Evolutionary conservation across 1,140 invertebrate genomes (phyloP).

Genomic region (Plectus sambesii): DNA sequence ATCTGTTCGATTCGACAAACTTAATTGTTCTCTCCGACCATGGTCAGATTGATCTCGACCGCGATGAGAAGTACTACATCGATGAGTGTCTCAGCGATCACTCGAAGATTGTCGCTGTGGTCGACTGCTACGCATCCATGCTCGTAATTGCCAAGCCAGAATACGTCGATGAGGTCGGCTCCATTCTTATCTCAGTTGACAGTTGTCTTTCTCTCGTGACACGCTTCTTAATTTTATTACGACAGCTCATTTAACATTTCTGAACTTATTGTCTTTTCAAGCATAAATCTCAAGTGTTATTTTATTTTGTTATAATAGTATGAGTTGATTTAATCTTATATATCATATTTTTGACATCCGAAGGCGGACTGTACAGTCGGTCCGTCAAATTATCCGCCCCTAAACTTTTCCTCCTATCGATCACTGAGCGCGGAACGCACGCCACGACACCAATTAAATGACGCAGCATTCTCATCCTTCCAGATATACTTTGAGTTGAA

Average conservation of each 20-base stretch:
- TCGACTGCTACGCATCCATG: constrained; percentile 39
- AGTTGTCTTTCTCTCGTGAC: no score
- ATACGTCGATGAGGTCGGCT: constrained; percentile 35
- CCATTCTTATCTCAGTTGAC: no score
- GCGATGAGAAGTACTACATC: constrained; percentile 42
- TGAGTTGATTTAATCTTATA: constrained; percentile 7
- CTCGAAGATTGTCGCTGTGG: constrained; percentile 36
- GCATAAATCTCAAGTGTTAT: no score
- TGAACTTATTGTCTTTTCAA: no score
- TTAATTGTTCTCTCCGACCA: constrained; percentile 42
- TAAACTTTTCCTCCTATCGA: no score
- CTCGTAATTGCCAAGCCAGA: constrained; percentile 36
- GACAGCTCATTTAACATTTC: no score
- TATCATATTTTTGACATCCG: constrained; percentile 3
- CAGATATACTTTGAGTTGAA: constrained; percentile 42
- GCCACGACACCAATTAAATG: no score
- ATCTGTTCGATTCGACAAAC: constrained; percentile 35
- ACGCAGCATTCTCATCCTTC: no score
- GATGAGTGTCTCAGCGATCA: constrained; percentile 41
- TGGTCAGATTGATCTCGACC: constrained; percentile 31
- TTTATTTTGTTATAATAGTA: no score
- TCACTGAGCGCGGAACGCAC: no score
- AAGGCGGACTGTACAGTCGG: constrained; percentile 4
- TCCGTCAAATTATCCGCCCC: no score
- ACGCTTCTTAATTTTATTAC: no score